Percentiles rank a stretch among this genome's conserved stretches.
phyloP scores from a whole-genome alignment of 2,113 vertebrate species.

The Semnornis frantzii region DNA sequence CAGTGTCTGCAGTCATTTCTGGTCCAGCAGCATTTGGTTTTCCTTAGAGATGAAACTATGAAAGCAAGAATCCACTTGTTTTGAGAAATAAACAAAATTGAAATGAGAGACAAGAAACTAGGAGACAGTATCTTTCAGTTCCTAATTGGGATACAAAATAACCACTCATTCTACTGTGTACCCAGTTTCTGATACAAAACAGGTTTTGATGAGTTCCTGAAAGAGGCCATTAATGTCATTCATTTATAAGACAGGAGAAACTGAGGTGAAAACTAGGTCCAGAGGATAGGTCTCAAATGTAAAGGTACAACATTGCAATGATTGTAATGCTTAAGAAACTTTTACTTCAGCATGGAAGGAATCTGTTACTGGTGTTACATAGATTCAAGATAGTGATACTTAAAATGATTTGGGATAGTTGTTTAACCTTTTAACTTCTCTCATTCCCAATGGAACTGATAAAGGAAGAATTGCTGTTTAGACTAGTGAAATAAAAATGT shows the following conservation, averaged over 20 bases:
- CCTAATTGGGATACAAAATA: neutral
- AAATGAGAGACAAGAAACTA: neutral
- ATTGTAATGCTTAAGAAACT: neutral
- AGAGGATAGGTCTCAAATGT: neutral
- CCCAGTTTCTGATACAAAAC: neutral
- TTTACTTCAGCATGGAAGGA: neutral
- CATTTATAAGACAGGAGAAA: neutral
- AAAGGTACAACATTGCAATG: neutral
- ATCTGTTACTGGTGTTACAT: neutral
- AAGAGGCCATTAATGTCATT: neutral
- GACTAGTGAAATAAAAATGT: neutral
- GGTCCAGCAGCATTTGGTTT: neutral
- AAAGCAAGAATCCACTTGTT: neutral
- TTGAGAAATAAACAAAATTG: neutral
- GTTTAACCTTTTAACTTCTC: neutral
- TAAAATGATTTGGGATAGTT: neutral
- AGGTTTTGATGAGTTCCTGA: neutral
- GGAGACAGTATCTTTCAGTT: neutral
- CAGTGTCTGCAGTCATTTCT: neutral
- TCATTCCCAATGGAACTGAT: neutral
- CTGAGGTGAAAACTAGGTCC: neutral
- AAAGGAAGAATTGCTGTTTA: neutral
- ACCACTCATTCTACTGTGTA: neutral
- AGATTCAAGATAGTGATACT: neutral
- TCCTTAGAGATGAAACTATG: neutral